A percentile compares a stretch with the other conserved stretches of the same genome.
These are phyloP conservation scores for Amphiura filiformis DNA, from an alignment of 35 echinoderm and acorn worm species.

Conservation along the genomic window DNA sequence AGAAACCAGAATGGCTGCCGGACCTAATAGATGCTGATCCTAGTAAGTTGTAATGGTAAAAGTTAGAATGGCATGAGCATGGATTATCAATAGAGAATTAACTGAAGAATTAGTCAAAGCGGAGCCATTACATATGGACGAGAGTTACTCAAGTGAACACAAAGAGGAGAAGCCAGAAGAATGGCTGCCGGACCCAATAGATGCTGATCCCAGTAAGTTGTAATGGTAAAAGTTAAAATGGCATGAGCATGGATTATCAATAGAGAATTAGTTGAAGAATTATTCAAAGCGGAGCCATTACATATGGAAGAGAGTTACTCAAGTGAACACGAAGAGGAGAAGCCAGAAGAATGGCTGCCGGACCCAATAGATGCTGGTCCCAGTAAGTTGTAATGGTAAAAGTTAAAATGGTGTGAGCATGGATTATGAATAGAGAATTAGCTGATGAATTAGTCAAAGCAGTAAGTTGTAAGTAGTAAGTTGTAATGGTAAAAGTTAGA, in stretches of 20 bases:
- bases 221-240: too few relatives aligned
- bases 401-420: too few relatives aligned
- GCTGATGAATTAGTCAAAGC: background rate
- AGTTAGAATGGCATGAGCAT: too few relatives aligned
- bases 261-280: constrained; percentile 88
- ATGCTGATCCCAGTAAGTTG: constrained; percentile 91
- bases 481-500: too few relatives aligned
- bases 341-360: constrained; percentile 62
- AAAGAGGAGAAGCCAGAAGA: constrained; percentile 75
- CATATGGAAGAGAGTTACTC: constrained; percentile 80
- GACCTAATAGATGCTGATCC: constrained; percentile 68
- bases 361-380: constrained; percentile 82
- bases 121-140: constrained; percentile 90
- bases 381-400: too few relatives aligned
- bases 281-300: constrained; percentile 86
- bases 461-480: too few relatives aligned
- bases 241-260: constrained; percentile 3
- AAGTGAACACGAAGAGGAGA: constrained; percentile 49
- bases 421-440: background rate
- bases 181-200: constrained; percentile 97
- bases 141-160: constrained; percentile 68
- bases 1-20: constrained; percentile 84
- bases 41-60: too few relatives aligned
- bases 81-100: constrained; percentile 82
- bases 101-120: constrained; percentile 92